Base-by-base conservation (phyloP, 1,140 invertebrate species). In the Drosophila burlai region DNA sequence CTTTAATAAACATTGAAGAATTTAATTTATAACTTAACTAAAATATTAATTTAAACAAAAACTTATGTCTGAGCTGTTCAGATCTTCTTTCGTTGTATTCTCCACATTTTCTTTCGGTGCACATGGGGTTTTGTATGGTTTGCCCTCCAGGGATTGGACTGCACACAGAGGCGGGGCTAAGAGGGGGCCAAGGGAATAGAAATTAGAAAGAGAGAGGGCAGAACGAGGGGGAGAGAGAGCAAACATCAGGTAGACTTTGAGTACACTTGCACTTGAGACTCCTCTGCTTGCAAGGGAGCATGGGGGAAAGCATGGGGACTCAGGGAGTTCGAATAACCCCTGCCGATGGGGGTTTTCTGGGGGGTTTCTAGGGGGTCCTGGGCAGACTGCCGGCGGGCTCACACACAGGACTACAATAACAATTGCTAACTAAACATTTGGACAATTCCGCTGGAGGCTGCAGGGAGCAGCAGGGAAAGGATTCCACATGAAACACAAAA, bases 211-310 rank as follows among this genome's bases (percentile, higher is more conserved):
- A 67, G 66, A 46, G 8, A 29, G 64, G 2, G 29, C 5, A 16
- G 43, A 24, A 18, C 21, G 7, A 1, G 46, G 15, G 46, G 46
- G 1, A 11, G 49, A 38, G 49, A 46, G 36, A 69, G 65, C 75
- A 85, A 85, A 85, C 83, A 86, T 65, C 58, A 79, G 83, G 83
- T 73, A 83, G 83, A 82, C 83, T 82, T 77, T 86, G 59, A 85
- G 83, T 71, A 86, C 73, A 84, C 83, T 84, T 85, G 79, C 72
- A 87, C 83, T 80, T 83, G 74, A 83, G 69, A 85, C 80, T 76
- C 61, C 42, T 71, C 49, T 31, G 40, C 38, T 75, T 43, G 50
- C 45, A 24, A 29, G 55, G 57, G 62, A 21, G 52, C 42, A 43
- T 36, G 38, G 43, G 43, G 58, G 47, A 16, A 45, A 26, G n/a